These are phyloP conservation scores for Agrochola macilenta DNA, from an alignment of 2,888 invertebrate genomes.

Conservation along the genomic window DNA sequence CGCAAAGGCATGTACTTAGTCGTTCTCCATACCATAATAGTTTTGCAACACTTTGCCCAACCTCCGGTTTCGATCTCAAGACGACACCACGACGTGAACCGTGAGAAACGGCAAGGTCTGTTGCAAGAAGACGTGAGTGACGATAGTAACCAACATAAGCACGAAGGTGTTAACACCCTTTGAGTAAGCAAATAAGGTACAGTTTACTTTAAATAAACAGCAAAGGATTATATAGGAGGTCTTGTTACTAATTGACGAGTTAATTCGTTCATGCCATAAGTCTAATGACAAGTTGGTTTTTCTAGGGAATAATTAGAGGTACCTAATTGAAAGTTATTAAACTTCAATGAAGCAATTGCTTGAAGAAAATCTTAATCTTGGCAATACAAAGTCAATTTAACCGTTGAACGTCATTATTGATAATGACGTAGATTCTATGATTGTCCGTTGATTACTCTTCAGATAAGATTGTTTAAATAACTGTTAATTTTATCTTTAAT, in stretches of 20 bases:
- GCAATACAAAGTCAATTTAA: neutral
- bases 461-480: slow-evolving; percentile 45
- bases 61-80: slow-evolving; percentile 79
- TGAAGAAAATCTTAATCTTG: slow-evolving; percentile 19
- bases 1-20: slow-evolving; percentile 20
- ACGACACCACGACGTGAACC: slow-evolving; percentile 76
- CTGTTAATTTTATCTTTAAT: slow-evolving; percentile 25
- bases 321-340: slow-evolving; percentile 15
- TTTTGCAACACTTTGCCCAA: slow-evolving; percentile 81
- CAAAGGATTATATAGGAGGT: slow-evolving; percentile 37
- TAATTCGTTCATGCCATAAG: slow-evolving; percentile 62
- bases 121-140: slow-evolving; percentile 75
- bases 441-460: slow-evolving; percentile 19
- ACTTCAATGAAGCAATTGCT: slow-evolving; percentile 43
- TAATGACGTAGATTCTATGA: slow-evolving; percentile 29
- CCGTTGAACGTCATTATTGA: slow-evolving; percentile 15
- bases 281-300: slow-evolving; percentile 44
- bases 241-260: slow-evolving; percentile 67
- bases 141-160: slow-evolving; percentile 49
- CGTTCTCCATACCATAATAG: slow-evolving; percentile 47
- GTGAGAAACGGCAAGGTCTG: slow-evolving; percentile 81
- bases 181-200: slow-evolving; percentile 52
- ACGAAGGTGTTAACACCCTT: slow-evolving; percentile 44
- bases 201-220: slow-evolving; percentile 51
- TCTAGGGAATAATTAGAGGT: slow-evolving; percentile 33